Evolutionary conservation across 2,888 invertebrate species (phyloP).

Genomic region (Anodontia alba): DNA sequence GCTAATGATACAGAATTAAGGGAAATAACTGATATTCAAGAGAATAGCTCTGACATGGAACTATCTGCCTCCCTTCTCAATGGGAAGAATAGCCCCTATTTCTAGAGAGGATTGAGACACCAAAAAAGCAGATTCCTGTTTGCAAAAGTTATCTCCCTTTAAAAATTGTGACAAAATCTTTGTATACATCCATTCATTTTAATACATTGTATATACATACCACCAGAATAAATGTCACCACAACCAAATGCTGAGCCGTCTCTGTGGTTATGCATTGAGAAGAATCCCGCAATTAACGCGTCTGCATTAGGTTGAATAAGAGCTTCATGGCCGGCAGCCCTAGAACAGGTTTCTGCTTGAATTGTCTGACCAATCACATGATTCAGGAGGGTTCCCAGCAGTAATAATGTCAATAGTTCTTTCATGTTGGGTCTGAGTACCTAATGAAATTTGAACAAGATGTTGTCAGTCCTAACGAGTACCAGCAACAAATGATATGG

Average conservation of each 20-base stretch:
- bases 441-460: neutral
- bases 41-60: no score
- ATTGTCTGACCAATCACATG: conserved; percentile 44
- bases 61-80: no score
- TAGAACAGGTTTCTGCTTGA: conserved; percentile 64
- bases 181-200: no score
- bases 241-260: conserved; percentile 65
- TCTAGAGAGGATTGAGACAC: no score
- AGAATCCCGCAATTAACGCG: conserved; percentile 77
- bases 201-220: conserved; percentile 41
- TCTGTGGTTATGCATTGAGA: conserved; percentile 67
- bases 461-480: no score
- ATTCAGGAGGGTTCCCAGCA: conserved; percentile 31
- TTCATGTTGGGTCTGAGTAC: conserved; percentile 22
- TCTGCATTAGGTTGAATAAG: conserved; percentile 72
- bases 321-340: conserved; percentile 50
- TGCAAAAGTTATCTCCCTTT: no score
- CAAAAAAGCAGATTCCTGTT: no score
- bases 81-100: no score
- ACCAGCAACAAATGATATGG: no score
- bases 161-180: no score
- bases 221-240: conserved; percentile 56
- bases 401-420: conserved; percentile 2
- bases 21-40: no score
- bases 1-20: no score